phyloP scores from a whole-genome alignment of 2,888 invertebrate species.

The Drosophila fungiperda region DNA sequence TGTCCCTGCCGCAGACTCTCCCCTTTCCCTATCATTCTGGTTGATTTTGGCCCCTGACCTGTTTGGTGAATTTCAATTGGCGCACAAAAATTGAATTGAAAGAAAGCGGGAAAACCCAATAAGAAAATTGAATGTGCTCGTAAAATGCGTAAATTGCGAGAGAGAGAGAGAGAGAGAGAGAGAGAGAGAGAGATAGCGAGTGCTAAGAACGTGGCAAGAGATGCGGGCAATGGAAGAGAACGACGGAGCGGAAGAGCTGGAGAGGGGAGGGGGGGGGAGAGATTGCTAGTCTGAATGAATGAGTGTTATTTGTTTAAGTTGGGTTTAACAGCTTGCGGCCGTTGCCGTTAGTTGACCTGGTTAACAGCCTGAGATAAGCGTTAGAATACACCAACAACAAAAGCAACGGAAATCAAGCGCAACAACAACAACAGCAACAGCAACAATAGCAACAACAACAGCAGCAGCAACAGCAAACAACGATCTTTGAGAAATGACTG shows the following conservation, averaged over 20 bases:
- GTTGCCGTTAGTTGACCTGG: conserved; percentile 80
- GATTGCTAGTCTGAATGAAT: conserved; percentile 58
- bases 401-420: conserved; percentile 54
- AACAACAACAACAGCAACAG: conserved; percentile 11
- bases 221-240: conserved; percentile 14
- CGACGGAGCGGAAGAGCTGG: background rate
- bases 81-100: conserved; percentile 53
- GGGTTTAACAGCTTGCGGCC: conserved; percentile 79
- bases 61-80: conserved; percentile 21
- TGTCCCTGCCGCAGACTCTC: background rate
- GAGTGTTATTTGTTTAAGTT: conserved; percentile 77
- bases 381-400: conserved; percentile 58
- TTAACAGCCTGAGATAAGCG: conserved; percentile 67
- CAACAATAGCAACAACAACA: conserved; percentile 27
- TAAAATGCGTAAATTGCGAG: conserved; percentile 62
- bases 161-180: conserved; percentile 7
- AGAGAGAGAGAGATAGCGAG: conserved; percentile 8
- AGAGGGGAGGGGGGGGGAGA: conserved; percentile 18
- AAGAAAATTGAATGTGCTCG: conserved; percentile 58
- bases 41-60: conserved; percentile 31
- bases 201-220: conserved; percentile 2
- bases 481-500: conserved; percentile 67
- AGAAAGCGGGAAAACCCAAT: conserved; percentile 64
- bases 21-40: background rate
- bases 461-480: conserved; percentile 31